These are phyloP conservation scores for Rynchops niger DNA, from an alignment of 2,113 vertebrate genomes.

Conservation along the genomic window DNA sequence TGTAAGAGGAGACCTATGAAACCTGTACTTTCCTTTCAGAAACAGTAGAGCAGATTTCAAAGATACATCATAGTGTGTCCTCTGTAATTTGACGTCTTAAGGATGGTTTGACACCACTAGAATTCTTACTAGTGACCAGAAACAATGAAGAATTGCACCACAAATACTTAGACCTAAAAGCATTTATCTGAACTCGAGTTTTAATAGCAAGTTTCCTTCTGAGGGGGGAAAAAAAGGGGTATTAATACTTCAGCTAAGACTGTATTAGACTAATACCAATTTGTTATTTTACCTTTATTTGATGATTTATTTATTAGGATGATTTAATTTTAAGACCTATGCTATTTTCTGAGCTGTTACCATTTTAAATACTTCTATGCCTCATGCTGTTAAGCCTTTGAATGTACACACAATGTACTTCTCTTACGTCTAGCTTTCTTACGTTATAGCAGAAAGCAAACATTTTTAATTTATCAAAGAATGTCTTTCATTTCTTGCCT, in stretches of 20 bases:
- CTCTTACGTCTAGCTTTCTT: conserved; percentile 50
- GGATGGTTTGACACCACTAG: neutral
- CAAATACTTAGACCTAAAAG: neutral
- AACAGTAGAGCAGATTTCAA: neutral
- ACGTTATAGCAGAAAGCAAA: conserved; percentile 34
- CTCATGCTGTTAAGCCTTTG: conserved; percentile 60
- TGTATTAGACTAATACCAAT: conserved; percentile 60
- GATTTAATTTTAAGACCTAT: conserved; percentile 48
- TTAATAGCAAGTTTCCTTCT: neutral
- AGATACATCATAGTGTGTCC: neutral
- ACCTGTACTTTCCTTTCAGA: neutral
- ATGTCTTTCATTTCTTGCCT: conserved; percentile 52
- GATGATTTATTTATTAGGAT: conserved; percentile 62
- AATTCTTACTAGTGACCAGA: neutral
- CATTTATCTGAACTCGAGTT: neutral
- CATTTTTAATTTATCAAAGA: conserved; percentile 73
- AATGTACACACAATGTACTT: conserved; percentile 44
- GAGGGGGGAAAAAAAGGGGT: neutral
- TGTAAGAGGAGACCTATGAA: neutral
- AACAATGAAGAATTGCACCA: neutral
- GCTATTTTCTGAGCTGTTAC: conserved; percentile 58
- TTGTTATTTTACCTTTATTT: conserved; percentile 66
- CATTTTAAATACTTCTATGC: conserved; percentile 57
- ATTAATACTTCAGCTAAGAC: conserved; percentile 32
- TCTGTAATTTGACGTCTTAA: neutral